These are phyloP conservation scores for Rotaria magnacalcarata DNA, from an alignment of 2,888 invertebrate species.

Conservation along the genomic window DNA sequence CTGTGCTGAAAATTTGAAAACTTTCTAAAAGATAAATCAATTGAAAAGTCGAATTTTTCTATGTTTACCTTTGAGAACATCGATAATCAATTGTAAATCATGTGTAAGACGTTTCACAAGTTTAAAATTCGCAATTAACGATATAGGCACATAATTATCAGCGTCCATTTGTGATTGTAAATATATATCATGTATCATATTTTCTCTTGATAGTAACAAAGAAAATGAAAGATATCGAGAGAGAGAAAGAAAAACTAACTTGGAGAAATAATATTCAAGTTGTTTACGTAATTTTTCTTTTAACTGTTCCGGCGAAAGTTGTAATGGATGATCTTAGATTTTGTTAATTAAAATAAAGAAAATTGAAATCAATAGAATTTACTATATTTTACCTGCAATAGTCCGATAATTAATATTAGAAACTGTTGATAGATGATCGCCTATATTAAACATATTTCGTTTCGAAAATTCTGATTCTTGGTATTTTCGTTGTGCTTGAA, in stretches of 20 bases:
- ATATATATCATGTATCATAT: constrained; percentile 15
- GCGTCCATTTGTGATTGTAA: constrained; percentile 32
- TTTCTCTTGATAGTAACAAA: background rate
- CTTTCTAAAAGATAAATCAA: too few species aligned
- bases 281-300: background rate
- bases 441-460: too few species aligned
- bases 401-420: background rate
- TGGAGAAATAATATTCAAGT: constrained; percentile 22
- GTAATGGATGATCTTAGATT: background rate
- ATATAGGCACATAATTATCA: constrained; percentile 15
- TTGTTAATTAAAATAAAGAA: background rate
- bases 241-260: background rate
- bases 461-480: too few species aligned
- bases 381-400: background rate
- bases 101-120: background rate
- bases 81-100: constrained; percentile 12
- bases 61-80: constrained; percentile 16
- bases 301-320: background rate
- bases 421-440: background rate
- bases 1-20: too few species aligned
- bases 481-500: too few species aligned
- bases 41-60: too few species aligned
- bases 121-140: constrained; percentile 8
- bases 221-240: background rate
- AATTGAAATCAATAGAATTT: background rate